Evolutionary conservation across 2,797 vertebrate genomes (phyloP).

Genomic region (Botia almorhae): DNA sequence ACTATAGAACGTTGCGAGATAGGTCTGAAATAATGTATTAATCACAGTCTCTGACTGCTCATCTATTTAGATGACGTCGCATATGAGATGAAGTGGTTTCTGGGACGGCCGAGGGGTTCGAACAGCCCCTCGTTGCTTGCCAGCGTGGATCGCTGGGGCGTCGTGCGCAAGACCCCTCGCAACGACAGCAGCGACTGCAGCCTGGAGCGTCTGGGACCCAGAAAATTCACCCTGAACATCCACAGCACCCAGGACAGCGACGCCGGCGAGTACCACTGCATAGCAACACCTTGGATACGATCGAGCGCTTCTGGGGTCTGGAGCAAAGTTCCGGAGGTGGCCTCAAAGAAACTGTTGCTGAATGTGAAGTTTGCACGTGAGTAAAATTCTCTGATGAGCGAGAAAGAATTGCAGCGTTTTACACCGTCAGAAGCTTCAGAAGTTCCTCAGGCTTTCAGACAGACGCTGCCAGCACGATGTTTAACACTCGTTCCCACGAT

Average conservation of each 20-base stretch:
- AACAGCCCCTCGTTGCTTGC: conserved; percentile 75
- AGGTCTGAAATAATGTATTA: too few relatives aligned
- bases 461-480: neutral
- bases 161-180: conserved; percentile 77
- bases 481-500: neutral
- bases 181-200: conserved; percentile 88
- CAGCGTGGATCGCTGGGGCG: conserved; percentile 83
- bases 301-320: conserved; percentile 81
- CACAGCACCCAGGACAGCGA: conserved; percentile 88
- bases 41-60: neutral
- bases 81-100: conserved; percentile 91
- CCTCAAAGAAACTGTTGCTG: conserved; percentile 82
- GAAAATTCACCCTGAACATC: conserved; percentile 83
- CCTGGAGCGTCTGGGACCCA: conserved; percentile 79
- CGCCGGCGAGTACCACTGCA: conserved; percentile 89
- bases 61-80: conserved; percentile 82
- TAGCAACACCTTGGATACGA: conserved; percentile 87
- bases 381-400: conserved; percentile 45
- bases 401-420: conserved; percentile 1
- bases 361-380: conserved; percentile 90
- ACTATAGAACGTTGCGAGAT: too few relatives aligned
- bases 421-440: neutral
- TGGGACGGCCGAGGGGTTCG: conserved; percentile 74
- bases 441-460: conserved; percentile 6
- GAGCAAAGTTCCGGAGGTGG: conserved; percentile 83